A percentile compares a stretch with the other conserved stretches of the same genome.
These are phyloP conservation scores for Campoletis sonorensis DNA, from an alignment of 1,140 invertebrate genomes.

Conservation along the genomic window DNA sequence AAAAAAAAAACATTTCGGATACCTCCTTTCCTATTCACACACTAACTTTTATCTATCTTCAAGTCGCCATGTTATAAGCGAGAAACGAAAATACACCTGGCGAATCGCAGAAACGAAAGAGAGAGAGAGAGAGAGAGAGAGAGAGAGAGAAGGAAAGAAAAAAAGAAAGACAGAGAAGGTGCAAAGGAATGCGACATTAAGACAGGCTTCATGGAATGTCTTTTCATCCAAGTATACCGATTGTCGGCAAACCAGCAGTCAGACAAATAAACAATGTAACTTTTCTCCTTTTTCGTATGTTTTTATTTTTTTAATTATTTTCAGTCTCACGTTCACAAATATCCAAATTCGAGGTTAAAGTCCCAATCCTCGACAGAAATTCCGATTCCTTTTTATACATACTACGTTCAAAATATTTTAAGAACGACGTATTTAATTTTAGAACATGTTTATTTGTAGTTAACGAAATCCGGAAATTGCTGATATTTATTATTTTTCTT, in stretches of 20 bases:
- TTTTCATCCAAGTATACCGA: neutral
- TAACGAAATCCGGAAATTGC: no score
- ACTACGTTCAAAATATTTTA: no score
- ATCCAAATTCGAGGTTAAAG: slow-evolving; percentile 17
- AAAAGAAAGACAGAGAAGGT: no score
- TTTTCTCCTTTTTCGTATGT: neutral
- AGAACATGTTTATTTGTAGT: no score
- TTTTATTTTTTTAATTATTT: neutral
- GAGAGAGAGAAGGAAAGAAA: no score
- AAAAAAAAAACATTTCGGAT: slow-evolving; percentile 9
- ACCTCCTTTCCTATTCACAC: slow-evolving; percentile 12
- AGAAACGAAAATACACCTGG: slow-evolving; percentile 54
- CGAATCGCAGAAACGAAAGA: neutral
- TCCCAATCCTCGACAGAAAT: no score
- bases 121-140: slow-evolving; percentile 30
- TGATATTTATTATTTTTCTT: no score
- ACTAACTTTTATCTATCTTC: slow-evolving; percentile 44
- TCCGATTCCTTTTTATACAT: no score
- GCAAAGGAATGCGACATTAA: slow-evolving; percentile 17
- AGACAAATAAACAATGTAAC: neutral
- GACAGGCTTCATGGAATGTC: no score
- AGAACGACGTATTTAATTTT: no score
- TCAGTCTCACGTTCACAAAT: neutral
- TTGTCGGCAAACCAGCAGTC: slow-evolving; percentile 11
- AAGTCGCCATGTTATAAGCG: slow-evolving; percentile 39